Base-by-base conservation (phyloP, 2,888 invertebrate species). In the Patella depressa region DNA sequence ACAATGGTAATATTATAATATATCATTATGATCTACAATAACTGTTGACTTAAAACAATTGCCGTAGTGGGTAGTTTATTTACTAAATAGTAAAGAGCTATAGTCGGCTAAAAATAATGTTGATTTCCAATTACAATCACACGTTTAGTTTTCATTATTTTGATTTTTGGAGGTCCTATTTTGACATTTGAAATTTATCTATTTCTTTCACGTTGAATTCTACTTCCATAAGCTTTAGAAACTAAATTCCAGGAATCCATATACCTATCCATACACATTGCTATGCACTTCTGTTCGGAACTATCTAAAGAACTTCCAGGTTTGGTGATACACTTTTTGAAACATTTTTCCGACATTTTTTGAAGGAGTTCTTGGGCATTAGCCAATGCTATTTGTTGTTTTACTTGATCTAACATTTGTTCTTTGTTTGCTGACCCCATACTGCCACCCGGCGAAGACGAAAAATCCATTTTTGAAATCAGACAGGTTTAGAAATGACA, bases 211-310 rank as follows among this genome's bases (percentile, higher is more conserved):
- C 95, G 93, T 90, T 97, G 96, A 87, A 98, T 93, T 89, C 98
- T 94, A 91, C 93, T 94, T 80, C 95, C 95, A 91, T 98, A 98
- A 0, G 97, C 95, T 92, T 95, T 95, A 15, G 97, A 96, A 15
- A 98, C 97, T 76, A 97, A 93, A 92, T 97, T 97, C 95, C 96
- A 98, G 3, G 97, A 95, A 89, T 99, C 98, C 96, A 98, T 96
- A 93, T 97, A 99, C 89, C 98, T 94, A 92, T 98, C 98, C 98
- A 98, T 98, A 91, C 98, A 98, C 96, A 98, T 97, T 0, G 97
- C 96, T 85, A 98, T 94, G 91, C 98, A 98, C 78, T 82, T 82
- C 80, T 89, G 88, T 82, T 89, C 88, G 73, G 87, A 87, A 78
- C 80, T 88, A 77, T 88, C 97, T 84, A 98, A 91, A 2, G 96